Evolutionary conservation across 2,888 invertebrate species (phyloP), one percentile per base, ranked within the genome.

Genomic region (Lasioglossum pauxillum): DNA sequence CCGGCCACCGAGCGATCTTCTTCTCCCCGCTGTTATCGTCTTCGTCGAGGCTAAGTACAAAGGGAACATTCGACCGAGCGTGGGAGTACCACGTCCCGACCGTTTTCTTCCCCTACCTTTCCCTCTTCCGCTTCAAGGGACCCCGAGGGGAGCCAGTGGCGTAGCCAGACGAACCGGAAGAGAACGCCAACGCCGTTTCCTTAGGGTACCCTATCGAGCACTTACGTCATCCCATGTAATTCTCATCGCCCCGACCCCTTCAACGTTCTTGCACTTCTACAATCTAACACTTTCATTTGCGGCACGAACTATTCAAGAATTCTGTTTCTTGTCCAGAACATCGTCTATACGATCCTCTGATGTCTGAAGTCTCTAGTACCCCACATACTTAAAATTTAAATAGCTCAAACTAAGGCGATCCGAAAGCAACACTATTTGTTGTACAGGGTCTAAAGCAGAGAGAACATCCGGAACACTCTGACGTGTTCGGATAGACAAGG

Each of bases 41-140:
- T 49, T 67, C 82, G 12, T 71, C 71, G 75, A 14, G 49, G 69
- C 81, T 84, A 64, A 90, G 82, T 78, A 86, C 74, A 83, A 89
- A 86, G 71, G 78, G 84, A 75, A 83, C 69, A 80, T 83, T 90
- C 46, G 67, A 72, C 72, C 57, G 77, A 72, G 71, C 49, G n/a
- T 10, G 69, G 73, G 19, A 41, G 44, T 27, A 27, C n/a, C 35
- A 35, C n/a, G 35, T 46, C 60, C 77, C 23, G 35, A 31, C 44
- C 16, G 16, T 72, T 82, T 80, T 76, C 64, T 76, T 75, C 71
- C 64, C 67, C 27, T 44, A 46, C 46, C 77, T 77, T 73, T 73
- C 67, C 57, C 80, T 71, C 57, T 27, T 64, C 49, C 67, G n/a
- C 35, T 57, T 74, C 64, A 44, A 14, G 46, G 12, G 73, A 46